A percentile compares a stretch with the other conserved stretches of the same genome.
Evolutionary conservation across 2,888 invertebrate species (phyloP).

Genomic region (Melieria omissa): DNA sequence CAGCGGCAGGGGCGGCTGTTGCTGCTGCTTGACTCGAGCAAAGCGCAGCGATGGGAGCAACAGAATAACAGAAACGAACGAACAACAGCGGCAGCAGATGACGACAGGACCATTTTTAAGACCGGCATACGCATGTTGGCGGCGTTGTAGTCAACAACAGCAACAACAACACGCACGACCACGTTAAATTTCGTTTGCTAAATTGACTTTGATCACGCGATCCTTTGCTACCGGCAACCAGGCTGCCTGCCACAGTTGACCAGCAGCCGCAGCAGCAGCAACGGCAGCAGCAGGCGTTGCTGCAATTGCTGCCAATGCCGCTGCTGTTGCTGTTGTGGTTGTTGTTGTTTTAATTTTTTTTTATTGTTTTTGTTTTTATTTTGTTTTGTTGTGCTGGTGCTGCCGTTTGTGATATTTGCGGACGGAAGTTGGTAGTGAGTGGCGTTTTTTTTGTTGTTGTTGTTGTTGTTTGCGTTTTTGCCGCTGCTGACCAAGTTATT

Average conservation of each 20-base stretch:
- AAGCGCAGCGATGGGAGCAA: not conserved
- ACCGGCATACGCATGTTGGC: constrained; percentile 27
- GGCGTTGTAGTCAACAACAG: constrained; percentile 39
- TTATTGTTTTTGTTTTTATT: not conserved
- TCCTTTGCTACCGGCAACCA: constrained; percentile 49
- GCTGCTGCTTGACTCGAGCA: not conserved
- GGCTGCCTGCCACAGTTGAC: constrained; percentile 8
- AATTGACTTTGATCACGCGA: constrained; percentile 67
- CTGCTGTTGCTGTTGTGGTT: constrained; percentile 7
- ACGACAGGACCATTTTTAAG: constrained; percentile 48
- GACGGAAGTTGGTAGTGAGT: constrained; percentile 30
- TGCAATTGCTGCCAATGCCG: not conserved
- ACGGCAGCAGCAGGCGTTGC: not conserved
- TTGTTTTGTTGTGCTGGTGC: not conserved
- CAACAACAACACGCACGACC: constrained; percentile 27
- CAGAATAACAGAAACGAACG: not conserved
- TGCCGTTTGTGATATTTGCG: constrained; percentile 22
- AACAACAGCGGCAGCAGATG: constrained; percentile 39
- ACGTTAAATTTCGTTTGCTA: constrained; percentile 54
- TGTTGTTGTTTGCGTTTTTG: not conserved
- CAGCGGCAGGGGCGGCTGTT: not conserved
- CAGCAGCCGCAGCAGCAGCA: not conserved
- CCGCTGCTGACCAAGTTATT: constrained; percentile 13
- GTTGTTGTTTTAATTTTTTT: not conserved
- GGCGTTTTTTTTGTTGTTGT: constrained; percentile 3